Percentiles rank a stretch among this genome's conserved stretches.
Evolutionary conservation across 2,113 vertebrate genomes (phyloP).

Genomic region (Columbina picui): DNA sequence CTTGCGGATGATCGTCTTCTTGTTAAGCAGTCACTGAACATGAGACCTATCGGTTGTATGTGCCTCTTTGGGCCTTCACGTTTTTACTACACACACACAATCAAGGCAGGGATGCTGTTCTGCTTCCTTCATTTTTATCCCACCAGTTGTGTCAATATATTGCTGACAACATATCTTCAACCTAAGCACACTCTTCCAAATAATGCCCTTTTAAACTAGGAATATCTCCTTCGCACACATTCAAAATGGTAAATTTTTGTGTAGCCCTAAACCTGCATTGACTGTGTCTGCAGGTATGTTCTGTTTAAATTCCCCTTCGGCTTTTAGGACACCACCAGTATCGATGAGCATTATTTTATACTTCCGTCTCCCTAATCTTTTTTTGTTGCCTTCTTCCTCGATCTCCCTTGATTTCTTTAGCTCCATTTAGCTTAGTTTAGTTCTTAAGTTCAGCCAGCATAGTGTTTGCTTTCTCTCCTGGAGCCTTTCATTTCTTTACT

Average conservation of each 20-base stretch:
- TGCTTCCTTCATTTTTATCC: background rate
- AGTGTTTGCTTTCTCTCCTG: background rate
- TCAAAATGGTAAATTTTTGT: background rate
- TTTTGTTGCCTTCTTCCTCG: background rate
- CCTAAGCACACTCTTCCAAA: accelerated
- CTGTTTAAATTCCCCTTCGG: background rate
- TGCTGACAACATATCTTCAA: background rate
- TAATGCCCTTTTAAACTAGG: background rate
- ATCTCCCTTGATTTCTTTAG: background rate
- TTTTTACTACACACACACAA: accelerated
- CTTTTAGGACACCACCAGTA: background rate
- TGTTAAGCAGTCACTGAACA: background rate
- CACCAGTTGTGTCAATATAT: background rate
- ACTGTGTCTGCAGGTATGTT: background rate
- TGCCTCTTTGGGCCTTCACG: background rate
- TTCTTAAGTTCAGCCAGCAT: accelerated
- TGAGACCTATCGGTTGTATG: background rate
- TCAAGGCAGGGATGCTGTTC: background rate
- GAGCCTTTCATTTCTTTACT: background rate
- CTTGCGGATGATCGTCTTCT: background rate
- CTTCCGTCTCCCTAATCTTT: background rate
- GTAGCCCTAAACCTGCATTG: background rate
- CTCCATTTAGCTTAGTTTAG: background rate
- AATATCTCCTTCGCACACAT: background rate
- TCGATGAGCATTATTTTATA: background rate